A percentile compares a stretch with the other conserved stretches of the same genome.
Conservation (phyloP, 2,113 vertebrate genomes). For the Chrysochloris asiatica region DNA sequence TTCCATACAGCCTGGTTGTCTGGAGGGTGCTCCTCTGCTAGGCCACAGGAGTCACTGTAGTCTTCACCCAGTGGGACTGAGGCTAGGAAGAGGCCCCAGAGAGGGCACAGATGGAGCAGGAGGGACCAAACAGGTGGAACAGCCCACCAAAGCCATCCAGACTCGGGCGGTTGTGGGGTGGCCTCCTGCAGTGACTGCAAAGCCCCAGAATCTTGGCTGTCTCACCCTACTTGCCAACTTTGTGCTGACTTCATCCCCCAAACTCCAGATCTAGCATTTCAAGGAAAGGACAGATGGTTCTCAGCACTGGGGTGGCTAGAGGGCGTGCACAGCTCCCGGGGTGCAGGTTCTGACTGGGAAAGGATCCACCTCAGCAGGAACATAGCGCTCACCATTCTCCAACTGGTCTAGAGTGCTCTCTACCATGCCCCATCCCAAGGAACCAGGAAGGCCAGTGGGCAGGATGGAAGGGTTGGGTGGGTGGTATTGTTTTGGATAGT, state of each 20-base stretch:
- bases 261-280: neutral
- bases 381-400: neutral
- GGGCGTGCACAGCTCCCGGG: neutral
- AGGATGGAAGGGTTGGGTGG: neutral
- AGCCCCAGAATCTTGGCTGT: neutral
- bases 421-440: neutral
- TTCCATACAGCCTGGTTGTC: neutral
- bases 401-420: neutral
- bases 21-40: neutral
- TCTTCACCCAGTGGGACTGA: neutral
- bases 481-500: neutral
- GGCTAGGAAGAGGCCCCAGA: neutral
- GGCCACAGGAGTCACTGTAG: neutral
- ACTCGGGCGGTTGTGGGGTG: too few species aligned
- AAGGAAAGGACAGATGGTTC: neutral
- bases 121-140: neutral
- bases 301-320: neutral
- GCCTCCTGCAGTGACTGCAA: neutral
- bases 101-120: neutral
- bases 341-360: neutral
- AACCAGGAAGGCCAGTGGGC: neutral
- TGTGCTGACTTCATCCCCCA: neutral
- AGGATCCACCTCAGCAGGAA: fast-evolving
- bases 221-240: neutral
- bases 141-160: neutral